Percentiles rank a stretch among this genome's conserved stretches.
Evolutionary conservation across 2,888 invertebrate genomes (phyloP).

Genomic region (Conistra vaccinii): DNA sequence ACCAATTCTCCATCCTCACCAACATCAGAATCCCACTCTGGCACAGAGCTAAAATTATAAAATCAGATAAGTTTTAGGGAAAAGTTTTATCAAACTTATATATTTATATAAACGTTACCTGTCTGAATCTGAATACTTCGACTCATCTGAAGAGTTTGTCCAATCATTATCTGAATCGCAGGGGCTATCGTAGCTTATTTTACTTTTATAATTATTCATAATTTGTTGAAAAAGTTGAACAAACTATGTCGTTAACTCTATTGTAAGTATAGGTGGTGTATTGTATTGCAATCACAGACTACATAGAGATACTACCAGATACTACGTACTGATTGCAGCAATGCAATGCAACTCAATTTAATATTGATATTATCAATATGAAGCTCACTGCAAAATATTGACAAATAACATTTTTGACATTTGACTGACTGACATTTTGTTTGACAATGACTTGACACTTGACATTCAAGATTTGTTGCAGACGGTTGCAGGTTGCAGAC

Average conservation of each 20-base stretch:
- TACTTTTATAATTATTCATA: conserved; percentile 79
- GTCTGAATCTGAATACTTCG: conserved; percentile 91
- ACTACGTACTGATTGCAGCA: no score
- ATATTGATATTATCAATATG: no score
- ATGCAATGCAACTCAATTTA: no score
- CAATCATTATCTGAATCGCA: conserved; percentile 88
- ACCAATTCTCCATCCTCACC: conserved; percentile 92
- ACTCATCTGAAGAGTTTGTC: conserved; percentile 86
- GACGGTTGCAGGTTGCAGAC: no score
- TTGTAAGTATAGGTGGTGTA: no score
- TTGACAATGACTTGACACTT: no score
- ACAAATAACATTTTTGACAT: no score
- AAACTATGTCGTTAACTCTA: neutral
- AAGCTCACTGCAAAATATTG: no score
- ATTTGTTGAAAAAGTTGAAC: neutral
- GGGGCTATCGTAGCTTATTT: conserved; percentile 81
- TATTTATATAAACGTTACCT: conserved; percentile 79
- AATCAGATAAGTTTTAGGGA: neutral
- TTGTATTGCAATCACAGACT: no score
- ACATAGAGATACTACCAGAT: no score
- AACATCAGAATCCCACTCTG: conserved; percentile 93
- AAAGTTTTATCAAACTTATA: neutral
- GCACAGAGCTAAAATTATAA: conserved; percentile 89
- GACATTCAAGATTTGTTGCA: no score
- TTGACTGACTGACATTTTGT: no score